Evolutionary conservation across 2,888 invertebrate species (phyloP).

Genomic region (Ptychoptera contaminata): DNA sequence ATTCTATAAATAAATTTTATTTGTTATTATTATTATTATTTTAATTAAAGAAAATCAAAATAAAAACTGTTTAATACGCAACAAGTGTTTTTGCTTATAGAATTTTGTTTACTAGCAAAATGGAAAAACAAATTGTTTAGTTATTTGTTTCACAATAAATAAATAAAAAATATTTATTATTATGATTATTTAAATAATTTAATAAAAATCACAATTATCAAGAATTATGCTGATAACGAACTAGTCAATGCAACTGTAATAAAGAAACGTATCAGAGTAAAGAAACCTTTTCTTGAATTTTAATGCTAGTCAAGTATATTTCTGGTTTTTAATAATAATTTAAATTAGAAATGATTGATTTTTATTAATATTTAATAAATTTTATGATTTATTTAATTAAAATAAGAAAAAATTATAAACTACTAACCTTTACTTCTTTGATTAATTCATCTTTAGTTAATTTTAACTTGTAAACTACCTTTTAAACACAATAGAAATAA

Average conservation of each 20-base stretch:
- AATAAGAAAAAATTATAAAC: constrained; percentile 8
- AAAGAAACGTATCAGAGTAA: too few species aligned
- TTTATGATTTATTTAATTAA: too few species aligned
- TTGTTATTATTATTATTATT: constrained; percentile 6
- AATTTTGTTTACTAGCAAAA: neutral
- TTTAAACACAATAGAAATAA: constrained; percentile 5
- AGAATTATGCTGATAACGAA: too few species aligned
- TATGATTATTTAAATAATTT: too few species aligned
- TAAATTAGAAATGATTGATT: too few species aligned
- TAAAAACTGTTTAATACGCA: neutral
- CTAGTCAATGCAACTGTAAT: too few species aligned
- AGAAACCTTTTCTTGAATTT: too few species aligned
- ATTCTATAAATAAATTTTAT: constrained; percentile 49
- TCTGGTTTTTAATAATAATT: too few species aligned
- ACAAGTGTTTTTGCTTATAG: neutral
- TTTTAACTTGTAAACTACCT: constrained; percentile 52
- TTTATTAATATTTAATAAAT: too few species aligned
- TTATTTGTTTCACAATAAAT: neutral
- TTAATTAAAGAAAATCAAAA: neutral
- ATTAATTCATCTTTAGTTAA: constrained; percentile 64
- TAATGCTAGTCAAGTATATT: too few species aligned
- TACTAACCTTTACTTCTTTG: constrained; percentile 63
- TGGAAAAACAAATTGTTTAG: neutral
- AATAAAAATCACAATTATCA: too few species aligned
- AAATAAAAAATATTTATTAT: too few species aligned